Evolutionary conservation across 2,797 vertebrate genomes (phyloP).

Genomic region (Pitangus sulphuratus): DNA sequence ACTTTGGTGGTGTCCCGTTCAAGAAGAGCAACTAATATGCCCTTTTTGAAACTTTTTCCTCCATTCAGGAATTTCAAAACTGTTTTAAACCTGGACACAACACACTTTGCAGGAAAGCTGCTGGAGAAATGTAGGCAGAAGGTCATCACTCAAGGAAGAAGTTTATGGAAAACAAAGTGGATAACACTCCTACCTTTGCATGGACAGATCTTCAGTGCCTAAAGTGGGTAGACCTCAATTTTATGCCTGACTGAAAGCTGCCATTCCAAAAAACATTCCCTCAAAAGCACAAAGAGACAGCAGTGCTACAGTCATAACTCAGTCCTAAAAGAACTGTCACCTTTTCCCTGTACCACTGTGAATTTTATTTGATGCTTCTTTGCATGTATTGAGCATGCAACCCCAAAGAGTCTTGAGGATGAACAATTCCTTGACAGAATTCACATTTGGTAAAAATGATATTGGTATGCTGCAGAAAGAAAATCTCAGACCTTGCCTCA

Average conservation of each 20-base stretch:
- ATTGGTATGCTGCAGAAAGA: not conserved
- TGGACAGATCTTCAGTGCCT: not conserved
- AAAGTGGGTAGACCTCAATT: not conserved
- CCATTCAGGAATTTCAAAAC: not conserved
- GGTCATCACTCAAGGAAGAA: not conserved
- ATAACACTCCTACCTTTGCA: not conserved
- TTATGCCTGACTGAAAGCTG: not conserved
- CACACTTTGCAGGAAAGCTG: not conserved
- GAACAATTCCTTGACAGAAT: not conserved
- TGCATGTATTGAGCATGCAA: not conserved
- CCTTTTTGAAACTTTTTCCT: not conserved
- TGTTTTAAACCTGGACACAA: not conserved
- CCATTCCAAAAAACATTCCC: not conserved
- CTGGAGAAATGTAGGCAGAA: not conserved
- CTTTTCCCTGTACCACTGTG: not conserved
- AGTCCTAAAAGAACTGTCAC: not conserved
- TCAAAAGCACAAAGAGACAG: not conserved
- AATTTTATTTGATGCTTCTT: not conserved
- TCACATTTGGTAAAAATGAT: not conserved
- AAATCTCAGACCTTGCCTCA: not conserved
- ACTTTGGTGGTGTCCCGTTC: not conserved
- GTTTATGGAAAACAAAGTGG: not conserved
- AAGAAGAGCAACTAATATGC: not conserved
- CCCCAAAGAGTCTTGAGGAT: not conserved
- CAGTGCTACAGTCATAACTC: not conserved